Evolutionary conservation across 2,888 invertebrate species (phyloP).

Genomic region (Gerosis bhagava): DNA sequence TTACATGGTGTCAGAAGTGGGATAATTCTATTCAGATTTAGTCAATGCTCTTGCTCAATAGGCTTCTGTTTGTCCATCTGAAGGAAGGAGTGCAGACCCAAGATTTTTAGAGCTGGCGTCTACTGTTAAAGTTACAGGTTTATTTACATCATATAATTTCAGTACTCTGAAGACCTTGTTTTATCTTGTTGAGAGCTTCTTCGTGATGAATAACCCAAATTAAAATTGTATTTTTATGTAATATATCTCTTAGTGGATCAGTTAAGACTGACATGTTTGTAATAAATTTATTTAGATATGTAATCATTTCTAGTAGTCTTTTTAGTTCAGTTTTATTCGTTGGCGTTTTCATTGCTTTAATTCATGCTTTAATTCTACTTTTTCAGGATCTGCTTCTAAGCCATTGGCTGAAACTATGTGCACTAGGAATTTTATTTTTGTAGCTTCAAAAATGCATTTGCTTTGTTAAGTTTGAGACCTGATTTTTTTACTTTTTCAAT

Average conservation of each 20-base stretch:
- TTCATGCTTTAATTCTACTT: conserved; percentile 31
- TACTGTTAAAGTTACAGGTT: conserved; percentile 1
- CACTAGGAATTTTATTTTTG: conserved; percentile 19
- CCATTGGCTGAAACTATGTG: conserved; percentile 20
- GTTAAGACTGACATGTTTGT: conserved; percentile 19
- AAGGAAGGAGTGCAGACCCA: conserved; percentile 26
- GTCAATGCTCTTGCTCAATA: conserved; percentile 20
- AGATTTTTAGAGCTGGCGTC: conserved; percentile 5
- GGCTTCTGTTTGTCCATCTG: conserved; percentile 27
- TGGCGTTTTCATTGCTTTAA: conserved; percentile 28
- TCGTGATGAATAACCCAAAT: conserved; percentile 1
- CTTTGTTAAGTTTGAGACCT: conserved; percentile 28
- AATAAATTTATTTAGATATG: conserved; percentile 26
- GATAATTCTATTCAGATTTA: not conserved
- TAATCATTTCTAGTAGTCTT: conserved; percentile 27
- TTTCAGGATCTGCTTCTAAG: conserved; percentile 30
- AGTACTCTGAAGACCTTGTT: conserved; percentile 8
- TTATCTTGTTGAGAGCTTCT: not conserved
- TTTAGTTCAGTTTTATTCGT: conserved; percentile 29
- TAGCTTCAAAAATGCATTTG: conserved; percentile 21
- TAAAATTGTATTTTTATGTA: conserved; percentile 23
- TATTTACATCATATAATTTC: conserved; percentile 5
- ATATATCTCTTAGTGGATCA: conserved; percentile 10
- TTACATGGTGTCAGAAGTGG: too few species aligned
- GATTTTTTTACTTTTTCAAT: conserved; percentile 17